Evolutionary conservation across 2,888 invertebrate species (phyloP).

Genomic region (Malthinus flaveolus): DNA sequence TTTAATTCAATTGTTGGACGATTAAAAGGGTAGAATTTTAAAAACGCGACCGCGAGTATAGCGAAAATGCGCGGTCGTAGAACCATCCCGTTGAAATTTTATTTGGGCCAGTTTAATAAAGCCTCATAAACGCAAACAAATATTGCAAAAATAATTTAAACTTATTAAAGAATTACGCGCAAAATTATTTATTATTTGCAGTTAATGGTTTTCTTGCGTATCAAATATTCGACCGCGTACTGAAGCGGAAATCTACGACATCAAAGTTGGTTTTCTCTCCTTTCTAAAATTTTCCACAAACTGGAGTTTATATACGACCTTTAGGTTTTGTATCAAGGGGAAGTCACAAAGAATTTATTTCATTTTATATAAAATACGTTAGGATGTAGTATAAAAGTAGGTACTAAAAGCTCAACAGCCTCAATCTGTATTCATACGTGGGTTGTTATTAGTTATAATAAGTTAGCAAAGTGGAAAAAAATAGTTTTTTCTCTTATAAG

Average conservation of each 20-base stretch:
- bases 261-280: slow-evolving; percentile 2
- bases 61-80: no score
- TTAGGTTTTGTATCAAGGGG: slow-evolving; percentile 8
- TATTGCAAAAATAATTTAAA: no score
- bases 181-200: neutral
- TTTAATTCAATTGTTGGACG: no score
- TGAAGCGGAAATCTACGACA: slow-evolving; percentile 1
- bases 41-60: no score
- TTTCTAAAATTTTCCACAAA: slow-evolving; percentile 11
- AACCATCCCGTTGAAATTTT: no score
- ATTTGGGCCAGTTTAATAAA: no score
- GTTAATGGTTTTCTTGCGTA: neutral
- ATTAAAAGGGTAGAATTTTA: no score
- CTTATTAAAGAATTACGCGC: no score
- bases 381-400: slow-evolving; percentile 1
- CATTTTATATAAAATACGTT: slow-evolving; percentile 10
- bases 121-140: no score
- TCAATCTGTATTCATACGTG: slow-evolving; percentile 1
- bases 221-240: slow-evolving; percentile 1
- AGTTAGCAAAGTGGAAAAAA: no score
- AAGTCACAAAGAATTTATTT: slow-evolving; percentile 19
- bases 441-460: slow-evolving; percentile 1
- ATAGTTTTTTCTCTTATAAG: no score
- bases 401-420: neutral
- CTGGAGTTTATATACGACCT: slow-evolving; percentile 10